Percentiles rank a stretch among this genome's conserved stretches.
These are phyloP conservation scores for Pluvianellus socialis DNA, from an alignment of 2,113 vertebrate species.

Conservation along the genomic window DNA sequence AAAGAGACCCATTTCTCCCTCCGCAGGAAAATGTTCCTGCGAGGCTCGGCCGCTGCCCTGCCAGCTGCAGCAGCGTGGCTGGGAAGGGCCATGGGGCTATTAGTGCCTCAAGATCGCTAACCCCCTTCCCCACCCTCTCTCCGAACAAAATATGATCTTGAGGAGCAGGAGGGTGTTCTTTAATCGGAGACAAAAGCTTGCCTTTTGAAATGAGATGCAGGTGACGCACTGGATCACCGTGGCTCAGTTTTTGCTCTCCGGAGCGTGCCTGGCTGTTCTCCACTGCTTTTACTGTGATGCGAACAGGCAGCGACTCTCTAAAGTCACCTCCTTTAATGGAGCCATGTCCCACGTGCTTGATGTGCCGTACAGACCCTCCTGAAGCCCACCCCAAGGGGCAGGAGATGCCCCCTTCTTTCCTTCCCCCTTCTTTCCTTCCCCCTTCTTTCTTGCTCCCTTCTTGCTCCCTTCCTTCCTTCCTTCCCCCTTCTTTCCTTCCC, in stretches of 20 bases:
- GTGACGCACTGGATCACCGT: rapidly evolving
- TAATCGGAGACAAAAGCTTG: not conserved
- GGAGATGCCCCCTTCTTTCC: not conserved
- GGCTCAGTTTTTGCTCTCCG: not conserved
- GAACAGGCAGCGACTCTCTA: not conserved
- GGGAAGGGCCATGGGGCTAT: not conserved
- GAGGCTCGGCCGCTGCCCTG: not conserved
- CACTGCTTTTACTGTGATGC: not conserved
- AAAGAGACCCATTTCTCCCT: rapidly evolving
- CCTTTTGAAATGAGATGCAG: not conserved
- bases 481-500: too few species aligned
- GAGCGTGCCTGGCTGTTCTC: not conserved
- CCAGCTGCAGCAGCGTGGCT: not conserved
- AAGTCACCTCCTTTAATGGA: not conserved
- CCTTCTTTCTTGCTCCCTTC: not conserved
- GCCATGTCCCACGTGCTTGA: rapidly evolving
- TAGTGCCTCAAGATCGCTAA: not conserved
- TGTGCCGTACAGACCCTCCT: not conserved
- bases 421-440: not conserved
- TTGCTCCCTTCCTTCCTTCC: not conserved
- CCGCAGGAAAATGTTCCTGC: rapidly evolving
- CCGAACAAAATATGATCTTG: not conserved
- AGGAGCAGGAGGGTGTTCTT: not conserved
- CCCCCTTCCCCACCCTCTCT: not conserved
- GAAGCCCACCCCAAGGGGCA: not conserved